Evolutionary conservation across 2,797 vertebrate species (phyloP).

Genomic region (Mus caroli): DNA sequence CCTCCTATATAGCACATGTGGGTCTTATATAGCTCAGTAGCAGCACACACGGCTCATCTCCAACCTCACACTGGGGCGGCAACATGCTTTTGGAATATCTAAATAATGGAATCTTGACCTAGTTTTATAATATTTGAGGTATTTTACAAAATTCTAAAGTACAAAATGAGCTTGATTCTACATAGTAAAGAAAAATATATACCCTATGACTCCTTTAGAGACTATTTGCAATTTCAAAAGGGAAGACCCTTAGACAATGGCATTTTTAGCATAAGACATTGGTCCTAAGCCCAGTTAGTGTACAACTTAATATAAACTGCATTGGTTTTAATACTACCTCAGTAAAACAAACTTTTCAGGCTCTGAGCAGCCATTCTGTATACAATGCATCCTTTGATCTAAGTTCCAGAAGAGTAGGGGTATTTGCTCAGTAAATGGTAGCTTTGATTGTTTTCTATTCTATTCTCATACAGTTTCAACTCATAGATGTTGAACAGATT

Average conservation of each 20-base stretch:
- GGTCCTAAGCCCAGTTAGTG: conserved; percentile 26
- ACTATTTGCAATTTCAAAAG: not conserved
- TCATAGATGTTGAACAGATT: conserved; percentile 26
- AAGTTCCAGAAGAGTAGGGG: not conserved
- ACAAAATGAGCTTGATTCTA: conserved; percentile 44
- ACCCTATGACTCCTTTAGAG: not conserved
- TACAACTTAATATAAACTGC: conserved; percentile 40
- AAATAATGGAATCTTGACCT: not conserved
- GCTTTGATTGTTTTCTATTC: conserved; percentile 4
- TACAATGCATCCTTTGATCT: conserved; percentile 31
- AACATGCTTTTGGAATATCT: not conserved
- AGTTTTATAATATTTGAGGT: conserved; percentile 15
- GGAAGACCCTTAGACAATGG: conserved; percentile 19
- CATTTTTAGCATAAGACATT: conserved; percentile 32
- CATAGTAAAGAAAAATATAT: conserved; percentile 17
- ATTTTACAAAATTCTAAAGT: conserved; percentile 44
- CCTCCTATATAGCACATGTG: not conserved
- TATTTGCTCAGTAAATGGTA: conserved; percentile 42
- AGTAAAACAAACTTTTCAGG: conserved; percentile 27
- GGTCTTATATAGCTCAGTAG: not conserved
- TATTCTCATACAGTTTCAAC: conserved; percentile 50
- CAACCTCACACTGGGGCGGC: not conserved
- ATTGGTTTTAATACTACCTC: conserved; percentile 31
- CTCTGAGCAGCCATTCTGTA: conserved; percentile 11
- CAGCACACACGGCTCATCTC: not conserved